phyloP scores from a whole-genome alignment of 2,888 invertebrate genomes.

The Calliopum simillimum region DNA sequence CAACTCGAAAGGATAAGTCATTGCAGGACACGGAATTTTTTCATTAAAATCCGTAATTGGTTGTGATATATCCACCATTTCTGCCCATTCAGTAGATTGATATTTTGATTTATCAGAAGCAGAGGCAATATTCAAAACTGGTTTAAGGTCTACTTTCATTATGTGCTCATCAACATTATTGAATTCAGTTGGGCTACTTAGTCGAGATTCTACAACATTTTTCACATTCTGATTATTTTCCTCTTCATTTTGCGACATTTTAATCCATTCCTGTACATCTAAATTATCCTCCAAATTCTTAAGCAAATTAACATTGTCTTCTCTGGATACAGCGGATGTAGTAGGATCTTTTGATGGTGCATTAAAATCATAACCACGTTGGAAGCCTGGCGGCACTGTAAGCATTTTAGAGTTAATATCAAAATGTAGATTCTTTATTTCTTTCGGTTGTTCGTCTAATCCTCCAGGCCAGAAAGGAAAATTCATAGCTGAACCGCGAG shows the following conservation, averaged over 20 bases:
- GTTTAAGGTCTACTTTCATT: slow-evolving; percentile 68
- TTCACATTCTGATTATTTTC: background rate
- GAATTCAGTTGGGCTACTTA: slow-evolving; percentile 49
- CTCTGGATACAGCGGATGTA: background rate
- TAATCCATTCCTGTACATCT: slow-evolving; percentile 63
- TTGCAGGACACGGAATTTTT: slow-evolving; percentile 85
- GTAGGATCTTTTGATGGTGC: slow-evolving; percentile 48
- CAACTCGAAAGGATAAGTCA: slow-evolving; percentile 88
- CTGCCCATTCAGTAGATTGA: slow-evolving; percentile 81
- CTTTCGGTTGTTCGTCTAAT: slow-evolving; percentile 72
- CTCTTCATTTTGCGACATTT: slow-evolving; percentile 55
- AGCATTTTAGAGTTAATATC: slow-evolving; percentile 66
- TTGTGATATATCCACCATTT: slow-evolving; percentile 83
- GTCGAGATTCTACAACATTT: background rate
- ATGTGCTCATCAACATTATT: slow-evolving; percentile 61
- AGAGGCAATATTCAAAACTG: slow-evolving; percentile 77
- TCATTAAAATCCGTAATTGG: slow-evolving; percentile 86
- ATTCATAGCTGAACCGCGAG: slow-evolving; percentile 80
- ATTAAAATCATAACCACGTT: slow-evolving; percentile 71
- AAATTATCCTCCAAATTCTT: slow-evolving; percentile 60
- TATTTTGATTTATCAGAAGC: slow-evolving; percentile 65
- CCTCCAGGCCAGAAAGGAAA: slow-evolving; percentile 92
- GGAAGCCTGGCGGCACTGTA: slow-evolving; percentile 77
- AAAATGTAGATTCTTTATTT: slow-evolving; percentile 67
- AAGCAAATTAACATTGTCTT: slow-evolving; percentile 59